Base-by-base conservation (phyloP, 2,888 invertebrate genomes). In the Limnephilus lunatus region DNA sequence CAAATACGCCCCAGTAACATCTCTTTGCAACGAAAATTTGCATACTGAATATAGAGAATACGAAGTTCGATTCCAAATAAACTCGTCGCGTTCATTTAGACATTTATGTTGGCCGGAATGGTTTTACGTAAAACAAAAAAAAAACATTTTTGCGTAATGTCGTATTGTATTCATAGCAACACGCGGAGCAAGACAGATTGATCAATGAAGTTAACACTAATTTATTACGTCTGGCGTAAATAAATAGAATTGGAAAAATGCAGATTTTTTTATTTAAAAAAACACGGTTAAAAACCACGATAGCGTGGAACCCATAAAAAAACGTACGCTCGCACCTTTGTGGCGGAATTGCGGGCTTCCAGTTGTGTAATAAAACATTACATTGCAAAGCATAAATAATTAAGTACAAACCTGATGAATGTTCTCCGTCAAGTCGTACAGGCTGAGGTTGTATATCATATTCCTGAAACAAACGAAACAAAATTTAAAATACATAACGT, bases 361-460 rank as follows among this genome's bases (percentile, higher is more conserved):
- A 53, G 48, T 48, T 90, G 39, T 48, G 19, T 25, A 89, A 15
- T 80, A 86, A 89, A 94, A 93, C 68, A n/a, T 68, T 68, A 68
- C 25, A 68, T 68, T n/a, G 68, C 68, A 25, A n/a, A 68, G 68
- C 94, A 68, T 68, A 68, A 93, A 94, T 93, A 94, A 95, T 95
- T 39, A 81, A 81, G 15, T 48, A 92, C 92, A 85, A 96, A 97
- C 98, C 97, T 97, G 97, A 94, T 97, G 97, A 93, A 97, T 96
- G 94, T 97, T 97, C 96, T 98, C 98, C 94, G 97, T 97, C 94
- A 99, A 97, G 95, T 98, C 98, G 95, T 97, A 97, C 94, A 98
- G 96, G 95, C 98, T 99, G 95, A 99, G 97, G 96, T 99, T 99
- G 96, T 98, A 99, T 94, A 99, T 97, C 94, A 97, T 97, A 96